Percentiles rank a stretch among this genome's conserved stretches.
phyloP scores from a whole-genome alignment of 2,113 vertebrate species.

The Puffinus mauretanicus region DNA sequence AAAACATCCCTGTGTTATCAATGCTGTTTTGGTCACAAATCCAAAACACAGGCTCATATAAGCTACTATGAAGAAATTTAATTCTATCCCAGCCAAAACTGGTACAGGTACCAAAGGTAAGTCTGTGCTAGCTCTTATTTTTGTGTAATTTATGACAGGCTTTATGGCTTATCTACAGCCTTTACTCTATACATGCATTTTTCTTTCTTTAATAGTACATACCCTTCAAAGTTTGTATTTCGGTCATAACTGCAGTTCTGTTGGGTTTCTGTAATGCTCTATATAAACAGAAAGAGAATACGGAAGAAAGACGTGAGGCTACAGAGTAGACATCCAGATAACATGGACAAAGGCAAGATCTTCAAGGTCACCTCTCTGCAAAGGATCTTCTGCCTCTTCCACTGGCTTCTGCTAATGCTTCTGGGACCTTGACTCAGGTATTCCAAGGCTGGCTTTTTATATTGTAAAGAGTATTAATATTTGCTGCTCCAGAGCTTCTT shows the following conservation, averaged over 20 bases:
- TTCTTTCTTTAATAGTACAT: background rate
- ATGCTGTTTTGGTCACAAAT: background rate
- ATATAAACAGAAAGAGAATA: background rate
- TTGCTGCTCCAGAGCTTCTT: background rate
- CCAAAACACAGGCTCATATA: background rate
- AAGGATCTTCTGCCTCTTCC: background rate
- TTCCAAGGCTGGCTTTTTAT: background rate
- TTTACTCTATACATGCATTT: background rate
- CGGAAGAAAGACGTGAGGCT: background rate
- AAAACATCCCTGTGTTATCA: background rate
- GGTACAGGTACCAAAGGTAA: background rate
- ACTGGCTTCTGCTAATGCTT: background rate
- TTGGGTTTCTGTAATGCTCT: background rate
- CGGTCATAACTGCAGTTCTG: background rate
- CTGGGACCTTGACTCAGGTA: background rate
- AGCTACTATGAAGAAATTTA: background rate
- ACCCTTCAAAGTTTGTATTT: background rate
- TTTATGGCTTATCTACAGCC: background rate
- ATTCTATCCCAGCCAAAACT: background rate
- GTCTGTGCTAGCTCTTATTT: background rate
- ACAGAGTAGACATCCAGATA: background rate
- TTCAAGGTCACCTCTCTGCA: background rate
- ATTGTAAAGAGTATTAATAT: background rate
- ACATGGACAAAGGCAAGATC: background rate
- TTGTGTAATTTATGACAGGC: background rate